These are phyloP conservation scores for Mormyrus iriodes DNA, from an alignment of 2,113 vertebrate genomes.

Conservation along the genomic window DNA sequence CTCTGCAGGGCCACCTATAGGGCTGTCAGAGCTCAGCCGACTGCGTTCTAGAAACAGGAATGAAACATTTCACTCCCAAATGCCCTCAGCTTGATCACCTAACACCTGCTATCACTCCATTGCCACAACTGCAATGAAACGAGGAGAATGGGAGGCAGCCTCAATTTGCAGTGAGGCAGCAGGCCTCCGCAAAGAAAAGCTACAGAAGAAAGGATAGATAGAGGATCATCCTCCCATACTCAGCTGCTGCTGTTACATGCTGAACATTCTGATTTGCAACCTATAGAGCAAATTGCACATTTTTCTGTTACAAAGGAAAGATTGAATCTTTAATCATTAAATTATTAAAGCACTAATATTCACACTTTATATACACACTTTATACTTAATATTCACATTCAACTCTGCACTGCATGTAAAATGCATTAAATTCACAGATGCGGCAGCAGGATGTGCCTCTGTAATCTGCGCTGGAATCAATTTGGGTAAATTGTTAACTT, in stretches of 20 bases:
- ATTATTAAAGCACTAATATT: neutral
- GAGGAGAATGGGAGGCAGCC: neutral
- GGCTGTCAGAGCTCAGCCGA: neutral
- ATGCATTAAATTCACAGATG: neutral
- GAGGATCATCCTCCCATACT: neutral
- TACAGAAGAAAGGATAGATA: neutral
- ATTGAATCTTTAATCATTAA: neutral
- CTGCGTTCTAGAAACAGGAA: neutral
- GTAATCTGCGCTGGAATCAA: neutral
- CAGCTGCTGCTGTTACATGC: neutral
- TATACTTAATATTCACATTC: no score
- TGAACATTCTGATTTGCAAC: neutral
- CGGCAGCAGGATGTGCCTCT: neutral
- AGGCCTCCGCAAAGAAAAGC: neutral
- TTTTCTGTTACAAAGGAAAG: neutral
- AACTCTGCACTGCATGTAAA: neutral
- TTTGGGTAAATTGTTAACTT: conserved; percentile 1
- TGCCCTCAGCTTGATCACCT: neutral
- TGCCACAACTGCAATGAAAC: neutral
- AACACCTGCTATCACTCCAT: neutral
- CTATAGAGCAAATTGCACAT: neutral
- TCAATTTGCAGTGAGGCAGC: neutral
- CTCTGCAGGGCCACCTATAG: no score
- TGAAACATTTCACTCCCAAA: neutral
- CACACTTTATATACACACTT: no score